phyloP scores from a whole-genome alignment of 2,113 vertebrate genomes.

The Donacobius atricapilla region DNA sequence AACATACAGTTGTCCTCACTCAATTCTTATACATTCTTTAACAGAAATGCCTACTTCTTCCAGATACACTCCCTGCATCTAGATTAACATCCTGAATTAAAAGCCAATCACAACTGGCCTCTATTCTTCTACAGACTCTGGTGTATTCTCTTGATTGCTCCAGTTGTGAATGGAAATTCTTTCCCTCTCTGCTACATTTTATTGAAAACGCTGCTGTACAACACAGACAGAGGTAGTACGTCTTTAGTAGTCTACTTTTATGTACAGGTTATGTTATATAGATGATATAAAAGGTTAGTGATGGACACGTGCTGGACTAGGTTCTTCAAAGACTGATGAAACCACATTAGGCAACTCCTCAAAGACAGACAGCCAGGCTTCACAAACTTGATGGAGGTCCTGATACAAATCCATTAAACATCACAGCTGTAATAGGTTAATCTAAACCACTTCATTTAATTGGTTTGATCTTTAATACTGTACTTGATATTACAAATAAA shows the following conservation, averaged over 20 bases:
- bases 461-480: conserved; percentile 18
- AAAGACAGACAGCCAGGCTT: not conserved
- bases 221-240: not conserved
- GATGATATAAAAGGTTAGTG: not conserved
- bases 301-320: not conserved
- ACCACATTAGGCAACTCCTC: not conserved
- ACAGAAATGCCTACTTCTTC: not conserved
- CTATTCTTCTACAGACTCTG: not conserved
- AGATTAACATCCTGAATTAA: not conserved
- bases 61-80: not conserved
- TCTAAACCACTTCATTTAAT: not conserved
- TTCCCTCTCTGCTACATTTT: not conserved
- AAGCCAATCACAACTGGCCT: not conserved
- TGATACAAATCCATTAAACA: not conserved
- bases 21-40: not conserved
- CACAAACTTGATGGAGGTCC: not conserved
- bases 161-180: not conserved
- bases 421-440: not conserved
- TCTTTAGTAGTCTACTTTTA: not conserved
- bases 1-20: not conserved
- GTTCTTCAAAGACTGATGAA: not conserved
- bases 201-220: not conserved
- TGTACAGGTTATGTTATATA: not conserved
- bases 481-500: conserved; percentile 27
- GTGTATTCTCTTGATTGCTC: not conserved